Evolutionary conservation across 1,140 invertebrate species (phyloP), one percentile per base, ranked within the genome.

Genomic region (Teleopsis dalmanni): DNA sequence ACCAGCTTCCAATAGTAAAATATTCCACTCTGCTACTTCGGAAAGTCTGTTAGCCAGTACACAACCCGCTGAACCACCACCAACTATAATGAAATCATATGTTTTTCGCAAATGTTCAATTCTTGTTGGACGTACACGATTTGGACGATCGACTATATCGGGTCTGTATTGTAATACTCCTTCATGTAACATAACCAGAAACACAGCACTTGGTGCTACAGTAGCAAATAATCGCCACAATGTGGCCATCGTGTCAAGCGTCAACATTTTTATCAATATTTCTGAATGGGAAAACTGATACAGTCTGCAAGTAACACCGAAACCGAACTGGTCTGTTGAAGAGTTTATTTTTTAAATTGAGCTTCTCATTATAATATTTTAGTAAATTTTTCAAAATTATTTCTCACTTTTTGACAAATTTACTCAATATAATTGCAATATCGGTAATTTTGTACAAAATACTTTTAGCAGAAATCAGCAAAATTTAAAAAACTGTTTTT

Each of bases 1-100:
- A 0, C 84, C 82, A 0, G 89, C 88, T 73, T 94, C 90, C n/a
- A 93, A 44, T 8, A 94, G 70, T 1, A 92, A 67, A 16, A 92
- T 77, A 42, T 71, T 79, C 81, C 83, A 85, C 3, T 81, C 65
- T 0, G 76, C 65, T 49, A 81, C 81, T 71, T 88, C 85, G 10
- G 82, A 83, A 2, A 87, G 63, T 27, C 90, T 73, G 37, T 81
- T 83, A 0, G 89, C 89, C 22, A 95, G 36, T 1, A 88, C 88
- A 18, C 84, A 76, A 9, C 91, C 91, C 0, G 89, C 87, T 1
- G 87, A 84, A 6, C 91, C 91, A 6, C 77, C 89, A 0, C 91
- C 91, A 25, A 94, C 75, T 26, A 88, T 74, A 2, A 88, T 78
- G 46, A 87, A 89, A 61, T 88, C 85, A 47, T 88, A 88, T 18